Base-by-base conservation (phyloP, 2,888 invertebrate species). In the Plemyria rubiginata region DNA sequence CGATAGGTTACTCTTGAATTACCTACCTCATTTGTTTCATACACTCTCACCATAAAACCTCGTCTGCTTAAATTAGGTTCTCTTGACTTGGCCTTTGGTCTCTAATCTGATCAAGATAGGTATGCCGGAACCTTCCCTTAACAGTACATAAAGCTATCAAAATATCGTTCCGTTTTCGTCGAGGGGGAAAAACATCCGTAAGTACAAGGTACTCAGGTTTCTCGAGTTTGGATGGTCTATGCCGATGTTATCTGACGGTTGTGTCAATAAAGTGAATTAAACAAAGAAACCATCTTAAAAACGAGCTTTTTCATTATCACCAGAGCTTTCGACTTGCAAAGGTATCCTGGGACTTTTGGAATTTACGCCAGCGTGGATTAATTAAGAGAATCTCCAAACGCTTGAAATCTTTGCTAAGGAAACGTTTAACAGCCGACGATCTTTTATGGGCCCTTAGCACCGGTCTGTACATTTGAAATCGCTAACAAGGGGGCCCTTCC, bases 281-380 rank as follows among this genome's bases (percentile, higher is more conserved):
- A 74, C 65, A 68, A 70, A 70, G 64, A 53, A 65, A 57, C 40
- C 41, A 16, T 62, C 50, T 52, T 56, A 58, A 61, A 72, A 77
- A 72, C 70, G 69, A 73, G 70, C 56, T 67, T 72, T 74, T 72
- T 70, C 70, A 74, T 77, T 73, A 74, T 66, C 69, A 56, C 65
- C 53, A 61, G 63, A 61, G 60, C 66, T 70, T 67, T 64, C 63
- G 22, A 41, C 15, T 54, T 57, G 52, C 58, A 58, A 55, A 43
- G 51, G 53, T 58, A 29, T 29, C 45, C 51, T 9, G 62, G 54
- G 43, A 49, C 53, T 41, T 53, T 59, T 52, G n/a, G 41, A 54
- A 58, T 61, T 58, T 60, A 60, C 41, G 45, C 16, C 41, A 54
- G 32, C 51, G 50, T 55, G 46, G 54, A 51, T 63, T 63, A 59